Conservation (phyloP, 2,797 vertebrate genomes). For the Borostomias antarcticus region DNA sequence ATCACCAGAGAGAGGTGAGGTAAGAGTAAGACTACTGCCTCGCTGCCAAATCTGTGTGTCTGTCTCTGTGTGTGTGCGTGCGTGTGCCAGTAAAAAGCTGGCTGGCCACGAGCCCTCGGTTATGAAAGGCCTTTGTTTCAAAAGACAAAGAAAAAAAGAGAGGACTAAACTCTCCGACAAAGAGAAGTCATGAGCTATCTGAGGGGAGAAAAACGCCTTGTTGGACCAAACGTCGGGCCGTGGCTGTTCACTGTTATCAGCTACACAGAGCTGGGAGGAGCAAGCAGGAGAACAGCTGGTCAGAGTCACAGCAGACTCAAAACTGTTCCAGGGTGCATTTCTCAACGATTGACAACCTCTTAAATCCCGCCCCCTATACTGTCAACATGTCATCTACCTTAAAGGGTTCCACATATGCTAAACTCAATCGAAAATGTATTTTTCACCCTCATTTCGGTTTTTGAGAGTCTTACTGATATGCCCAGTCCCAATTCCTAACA, state of each 20-base stretch:
- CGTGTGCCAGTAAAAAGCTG: neutral
- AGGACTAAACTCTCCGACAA: neutral
- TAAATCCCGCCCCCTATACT: too few species aligned
- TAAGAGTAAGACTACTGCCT: slow-evolving; percentile 16
- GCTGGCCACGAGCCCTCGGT: slow-evolving; percentile 1
- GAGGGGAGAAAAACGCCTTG: neutral
- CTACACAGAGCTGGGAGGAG: neutral
- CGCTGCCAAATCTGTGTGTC: slow-evolving; percentile 22
- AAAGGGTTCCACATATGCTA: too few species aligned
- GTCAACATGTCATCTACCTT: too few species aligned
- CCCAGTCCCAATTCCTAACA: too few species aligned
- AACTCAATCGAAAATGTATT: too few species aligned
- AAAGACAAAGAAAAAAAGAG: neutral
- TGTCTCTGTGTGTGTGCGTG: neutral
- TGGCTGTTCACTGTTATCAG: neutral
- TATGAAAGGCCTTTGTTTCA: slow-evolving; percentile 13
- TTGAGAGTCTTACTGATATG: too few species aligned
- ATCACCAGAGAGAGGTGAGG: slow-evolving; percentile 17
- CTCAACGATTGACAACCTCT: too few species aligned
- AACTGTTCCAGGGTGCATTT: too few species aligned
- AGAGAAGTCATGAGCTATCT: neutral
- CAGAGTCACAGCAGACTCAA: too few species aligned
- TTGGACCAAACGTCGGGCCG: neutral
- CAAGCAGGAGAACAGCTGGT: neutral
- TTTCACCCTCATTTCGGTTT: too few species aligned